Base-by-base conservation (phyloP, 1,140 invertebrate genomes). In the Tenebrio molitor region DNA sequence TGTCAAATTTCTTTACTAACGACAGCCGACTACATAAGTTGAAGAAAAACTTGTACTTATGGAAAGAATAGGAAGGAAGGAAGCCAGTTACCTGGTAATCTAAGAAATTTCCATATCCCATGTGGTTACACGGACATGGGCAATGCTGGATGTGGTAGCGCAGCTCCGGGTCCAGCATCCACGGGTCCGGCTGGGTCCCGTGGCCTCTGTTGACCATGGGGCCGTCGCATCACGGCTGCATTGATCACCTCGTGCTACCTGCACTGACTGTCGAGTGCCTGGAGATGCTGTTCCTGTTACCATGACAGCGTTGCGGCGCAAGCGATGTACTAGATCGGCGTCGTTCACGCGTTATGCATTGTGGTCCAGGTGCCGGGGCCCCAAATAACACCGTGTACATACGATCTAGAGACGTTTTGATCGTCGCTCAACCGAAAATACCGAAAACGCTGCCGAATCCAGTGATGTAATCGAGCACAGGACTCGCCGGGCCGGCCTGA, bases 101-200 rank as follows among this genome's bases (percentile, higher is more conserved):
- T 90, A 94, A 91, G 82, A 92, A 94, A 87, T 94, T 94, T 74
- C 93, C 93, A 84, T 93, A 95, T 82, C 93, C 93, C 92, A 95
- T 93, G 87, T 95, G 93, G 87, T 94, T 92, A 87, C 93, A 95
- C 77, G 92, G 92, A 86, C 93, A 95, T 69, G 92, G 89, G 84
- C 93, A 95, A 80, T 90, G 89, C 84, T 93, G 91, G 82, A 95
- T 94, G 86, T 95, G 93, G 84, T 92, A 88, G 80, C 92, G 88
- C 82, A 95, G 89, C 85, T 95, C 92, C 62, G 90, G 84, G 80
- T 92, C 90, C 63, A 81, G 76, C 46, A 69, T 74, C 73, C 69
- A 74, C 82, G 88, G 74, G 73, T 74, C 36, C 74, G 71, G 73
- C 68, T 72, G 64, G 70, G 71, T 76, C 73, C 72, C 74, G 70